These are phyloP conservation scores for Sebastes hopkinsi DNA, from an alignment of 2,797 vertebrate species.

Conservation along the genomic window DNA sequence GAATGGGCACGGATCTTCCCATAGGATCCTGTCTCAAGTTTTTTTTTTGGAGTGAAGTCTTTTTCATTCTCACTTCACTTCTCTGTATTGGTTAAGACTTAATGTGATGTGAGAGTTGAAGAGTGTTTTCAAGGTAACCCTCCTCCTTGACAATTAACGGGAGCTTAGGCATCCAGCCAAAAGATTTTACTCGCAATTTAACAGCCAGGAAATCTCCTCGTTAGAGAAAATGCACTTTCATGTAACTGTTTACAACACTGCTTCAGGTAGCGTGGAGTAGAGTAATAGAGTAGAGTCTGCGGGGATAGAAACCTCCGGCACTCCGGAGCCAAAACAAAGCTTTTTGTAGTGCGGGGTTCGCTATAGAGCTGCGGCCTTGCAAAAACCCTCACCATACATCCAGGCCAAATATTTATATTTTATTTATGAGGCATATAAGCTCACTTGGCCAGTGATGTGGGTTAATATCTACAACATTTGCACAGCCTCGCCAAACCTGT, in stretches of 20 bases:
- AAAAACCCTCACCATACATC: not conserved
- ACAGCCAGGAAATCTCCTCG: slow-evolving; percentile 28
- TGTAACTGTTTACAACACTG: slow-evolving; percentile 12
- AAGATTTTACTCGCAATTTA: slow-evolving; percentile 39
- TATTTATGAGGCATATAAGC: slow-evolving; percentile 15
- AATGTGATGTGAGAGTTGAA: slow-evolving; percentile 57
- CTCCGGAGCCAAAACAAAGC: slow-evolving; percentile 2
- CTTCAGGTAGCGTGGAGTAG: not conserved
- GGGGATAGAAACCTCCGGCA: not conserved
- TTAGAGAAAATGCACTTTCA: slow-evolving; percentile 35
- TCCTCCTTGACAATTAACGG: slow-evolving; percentile 47
- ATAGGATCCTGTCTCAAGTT: slow-evolving; percentile 60
- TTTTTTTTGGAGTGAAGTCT: slow-evolving; percentile 44
- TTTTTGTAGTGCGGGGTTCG: not conserved
- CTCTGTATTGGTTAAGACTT: slow-evolving; percentile 36
- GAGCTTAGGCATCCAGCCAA: slow-evolving; percentile 35
- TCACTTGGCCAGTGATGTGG: slow-evolving; percentile 17
- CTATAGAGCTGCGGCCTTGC: not conserved
- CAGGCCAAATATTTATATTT: slow-evolving; percentile 22
- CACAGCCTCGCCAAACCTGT: not conserved
- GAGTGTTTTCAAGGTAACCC: slow-evolving; percentile 55
- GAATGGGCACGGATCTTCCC: slow-evolving; percentile 68
- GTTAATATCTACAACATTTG: slow-evolving; percentile 40
- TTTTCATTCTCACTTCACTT: slow-evolving; percentile 41
- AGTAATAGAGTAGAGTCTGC: not conserved